Base-by-base conservation (phyloP, 2,797 vertebrate species). In the Potorous gilbertii region DNA sequence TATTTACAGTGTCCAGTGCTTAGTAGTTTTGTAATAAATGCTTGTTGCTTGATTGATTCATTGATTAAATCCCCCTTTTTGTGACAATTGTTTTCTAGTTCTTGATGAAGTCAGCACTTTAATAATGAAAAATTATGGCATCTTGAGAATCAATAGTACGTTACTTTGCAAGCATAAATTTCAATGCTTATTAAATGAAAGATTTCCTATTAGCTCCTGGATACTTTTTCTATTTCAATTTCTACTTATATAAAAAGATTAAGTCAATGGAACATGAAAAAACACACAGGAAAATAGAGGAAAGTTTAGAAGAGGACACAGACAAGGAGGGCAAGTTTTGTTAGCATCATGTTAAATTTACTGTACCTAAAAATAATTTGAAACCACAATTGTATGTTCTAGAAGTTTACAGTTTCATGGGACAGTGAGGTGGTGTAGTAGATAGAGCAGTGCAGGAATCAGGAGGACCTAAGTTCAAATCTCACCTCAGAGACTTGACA, bases 181-280 rank as follows among this genome's bases (percentile, higher is more conserved):
- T 94, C 54, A 74, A 90, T 11, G 31, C 13, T 89, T 34, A 29
- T 90, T 55, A 50, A 46, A 27, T 92, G 90, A 14, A 54, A 55
- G 74, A 89, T 87, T 96, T 56, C 55, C n/a, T 95, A 8, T 46
- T n/a, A 91, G 54, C 55, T 92, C 13, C 89, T 93, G 5, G 5
- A 90, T 92, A 94, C 40, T 46, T 81, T 91, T 95, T 90, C 40
- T 87, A 94, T 94, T 92, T 94, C 24, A 46, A 81, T 92, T 95
- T 87, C 46, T 57, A 94, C 91, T 92, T 94, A 57, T 54, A 92
- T n/a, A 54, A 95, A 94, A 10, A 92, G 13, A 10, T 4, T 74
- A 87, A 92, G 90, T 54, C 4, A 92, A 18, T 74, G 6, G 16
- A 66, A 66, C 4, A 34, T n/a, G n/a, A 62, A 66, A 74, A 40